These are phyloP conservation scores for Oophaga pumilio DNA, from an alignment of 2,113 vertebrate species.

Conservation along the genomic window DNA sequence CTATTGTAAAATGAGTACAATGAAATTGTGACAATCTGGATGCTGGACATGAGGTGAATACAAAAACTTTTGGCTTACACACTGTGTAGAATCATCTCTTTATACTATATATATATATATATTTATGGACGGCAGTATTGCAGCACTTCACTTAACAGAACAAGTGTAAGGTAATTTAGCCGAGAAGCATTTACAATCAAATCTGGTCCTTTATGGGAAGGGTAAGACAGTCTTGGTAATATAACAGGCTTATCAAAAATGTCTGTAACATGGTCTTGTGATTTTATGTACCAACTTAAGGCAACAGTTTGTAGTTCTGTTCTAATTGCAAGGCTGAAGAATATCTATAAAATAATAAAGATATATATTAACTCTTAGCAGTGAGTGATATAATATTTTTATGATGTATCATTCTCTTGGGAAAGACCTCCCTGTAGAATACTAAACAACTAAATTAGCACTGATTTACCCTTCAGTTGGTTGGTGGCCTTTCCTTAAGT, in stretches of 20 bases:
- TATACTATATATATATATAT: neutral
- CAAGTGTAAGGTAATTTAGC: constrained; percentile 3
- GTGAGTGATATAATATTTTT: neutral
- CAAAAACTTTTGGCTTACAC: neutral
- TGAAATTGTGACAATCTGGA: constrained; percentile 3
- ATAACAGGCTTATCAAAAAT: constrained; percentile 19
- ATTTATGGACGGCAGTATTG: constrained; percentile 50
- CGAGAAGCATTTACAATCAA: constrained; percentile 3
- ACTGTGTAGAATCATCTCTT: constrained; percentile 13
- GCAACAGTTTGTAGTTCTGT: constrained; percentile 26
- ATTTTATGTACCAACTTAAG: constrained; percentile 4
- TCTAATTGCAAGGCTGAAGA: constrained; percentile 39
- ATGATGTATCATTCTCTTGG: neutral
- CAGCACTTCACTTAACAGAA: constrained; percentile 19
- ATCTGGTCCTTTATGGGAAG: neutral
- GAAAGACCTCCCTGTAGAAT: neutral
- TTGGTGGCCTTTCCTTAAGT: neutral
- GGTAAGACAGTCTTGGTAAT: neutral
- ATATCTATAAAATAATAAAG: constrained; percentile 30
- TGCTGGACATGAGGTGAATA: constrained; percentile 2
- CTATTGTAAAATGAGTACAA: constrained; percentile 36
- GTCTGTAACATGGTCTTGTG: constrained; percentile 14
- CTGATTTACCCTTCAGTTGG: neutral
- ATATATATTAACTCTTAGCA: neutral
- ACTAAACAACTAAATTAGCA: neutral